phyloP scores from a whole-genome alignment of 2,888 invertebrate species.

The Lampropteryx suffumata region DNA sequence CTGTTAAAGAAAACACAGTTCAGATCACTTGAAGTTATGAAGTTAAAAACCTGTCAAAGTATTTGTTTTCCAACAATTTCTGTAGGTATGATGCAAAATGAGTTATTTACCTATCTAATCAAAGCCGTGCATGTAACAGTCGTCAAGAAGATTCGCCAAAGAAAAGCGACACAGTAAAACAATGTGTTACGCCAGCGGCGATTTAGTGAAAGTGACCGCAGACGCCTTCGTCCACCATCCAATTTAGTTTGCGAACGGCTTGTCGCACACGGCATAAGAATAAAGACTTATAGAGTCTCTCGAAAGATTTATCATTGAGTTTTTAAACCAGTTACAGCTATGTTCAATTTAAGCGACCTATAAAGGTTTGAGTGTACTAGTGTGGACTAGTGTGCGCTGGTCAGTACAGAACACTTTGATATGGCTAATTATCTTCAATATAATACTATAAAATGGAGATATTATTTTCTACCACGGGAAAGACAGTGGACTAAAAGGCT shows the following conservation, averaged over 20 bases:
- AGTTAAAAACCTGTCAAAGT: not conserved
- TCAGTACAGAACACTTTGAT: conserved; percentile 25
- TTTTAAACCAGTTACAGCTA: conserved; percentile 35
- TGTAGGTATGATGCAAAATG: conserved; percentile 11
- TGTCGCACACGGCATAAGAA: conserved; percentile 15
- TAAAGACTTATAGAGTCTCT: conserved; percentile 19
- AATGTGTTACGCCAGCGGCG: conserved; percentile 59
- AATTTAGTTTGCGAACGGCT: conserved; percentile 53
- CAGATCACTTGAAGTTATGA: too few species aligned
- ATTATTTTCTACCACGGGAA: too few species aligned
- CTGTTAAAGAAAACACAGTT: too few species aligned
- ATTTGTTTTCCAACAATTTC: conserved; percentile 12
- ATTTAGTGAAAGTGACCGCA: conserved; percentile 61
- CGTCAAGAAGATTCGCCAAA: conserved; percentile 48
- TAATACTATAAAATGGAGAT: not conserved
- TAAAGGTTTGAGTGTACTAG: conserved; percentile 24
- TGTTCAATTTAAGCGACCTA: conserved; percentile 32
- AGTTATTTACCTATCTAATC: not conserved
- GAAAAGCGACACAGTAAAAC: conserved; percentile 61
- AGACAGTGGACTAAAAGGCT: too few species aligned
- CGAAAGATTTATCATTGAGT: conserved; percentile 16
- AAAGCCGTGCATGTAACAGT: conserved; percentile 11
- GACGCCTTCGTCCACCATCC: conserved; percentile 34
- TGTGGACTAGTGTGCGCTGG: conserved; percentile 34
- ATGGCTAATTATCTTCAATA: not conserved